Base-by-base conservation (phyloP, 2,797 vertebrate genomes). In the Scolopax rusticola region DNA sequence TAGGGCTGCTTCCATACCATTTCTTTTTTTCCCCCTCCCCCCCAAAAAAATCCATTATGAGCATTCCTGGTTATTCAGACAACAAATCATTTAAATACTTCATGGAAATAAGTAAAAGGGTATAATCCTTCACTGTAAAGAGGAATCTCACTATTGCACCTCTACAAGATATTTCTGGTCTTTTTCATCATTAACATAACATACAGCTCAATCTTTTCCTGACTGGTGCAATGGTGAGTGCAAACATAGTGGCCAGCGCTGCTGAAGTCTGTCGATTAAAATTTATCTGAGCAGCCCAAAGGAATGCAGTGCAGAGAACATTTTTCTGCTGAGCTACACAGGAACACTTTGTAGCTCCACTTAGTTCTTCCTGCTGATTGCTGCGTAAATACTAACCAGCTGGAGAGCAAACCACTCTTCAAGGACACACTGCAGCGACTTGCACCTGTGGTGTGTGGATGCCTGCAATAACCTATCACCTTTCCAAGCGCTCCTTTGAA, bases 291-390 rank as follows among this genome's bases (percentile, higher is more conserved):
- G 56, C 68, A 80, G 43, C 21, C 64, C 87, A 79, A 63, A 84
- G 36, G 59, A 89, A 50, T 76, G 70, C 51, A 82, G 33, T 84
- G 40, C 78, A 87, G 36, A 67, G 36, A 93, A 70, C 41, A 78
- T 68, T 89, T 92, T 95, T 92, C 87, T 90, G 93, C 93, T 95
- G 93, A 94, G 75, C 68, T 90, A 68, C 56, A 65, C 60, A 92
- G 48, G 75, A 96, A 60, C 28, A 25, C 36, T 68, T 51, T 67
- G 68, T 48, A 84, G 53, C 27, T 84, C 51, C 45, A 43, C 56
- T 90, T 80, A 68, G 64, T 69, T 67, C 41, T 92, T 96, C 48
- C 71, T 93, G 86, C 84, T 89, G 84, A 92, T 88, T 84, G 51
- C 38, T 77, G 56, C 8, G 1, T 79, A 95, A 92, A 84, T 67